Evolutionary conservation across 2,113 vertebrate species (phyloP).

Genomic region (Chauna torquata): DNA sequence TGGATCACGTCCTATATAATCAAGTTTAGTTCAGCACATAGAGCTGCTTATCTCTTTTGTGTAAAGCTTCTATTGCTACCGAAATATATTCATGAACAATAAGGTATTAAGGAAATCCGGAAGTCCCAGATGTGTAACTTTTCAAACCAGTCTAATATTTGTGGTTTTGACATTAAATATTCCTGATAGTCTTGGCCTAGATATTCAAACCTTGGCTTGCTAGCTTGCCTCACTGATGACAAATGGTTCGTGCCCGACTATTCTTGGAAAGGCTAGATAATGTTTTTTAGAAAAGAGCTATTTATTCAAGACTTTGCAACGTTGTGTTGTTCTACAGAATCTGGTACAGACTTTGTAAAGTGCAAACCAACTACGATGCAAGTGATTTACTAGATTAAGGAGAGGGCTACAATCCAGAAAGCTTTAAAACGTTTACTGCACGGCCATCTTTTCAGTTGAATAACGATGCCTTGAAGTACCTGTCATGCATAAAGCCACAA

Average conservation of each 20-base stretch:
- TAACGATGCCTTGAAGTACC: neutral
- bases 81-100: neutral
- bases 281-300: neutral
- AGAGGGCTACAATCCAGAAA: neutral
- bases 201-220: neutral
- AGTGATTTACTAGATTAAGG: neutral
- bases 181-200: neutral
- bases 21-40: neutral
- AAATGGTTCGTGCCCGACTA: neutral
- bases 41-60: neutral
- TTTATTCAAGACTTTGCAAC: neutral
- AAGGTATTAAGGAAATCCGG: neutral
- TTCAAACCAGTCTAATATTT: neutral
- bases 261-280: neutral
- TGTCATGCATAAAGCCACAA: neutral
- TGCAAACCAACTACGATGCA: neutral
- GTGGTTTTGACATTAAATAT: neutral
- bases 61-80: neutral
- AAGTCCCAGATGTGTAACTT: neutral
- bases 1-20: fast-evolving
- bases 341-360: neutral
- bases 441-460: neutral
- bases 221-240: neutral
- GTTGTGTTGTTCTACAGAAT: neutral
- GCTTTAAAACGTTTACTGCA: neutral